Conservation (phyloP, 2,888 invertebrate genomes). For the Eumerus sabulonum region DNA sequence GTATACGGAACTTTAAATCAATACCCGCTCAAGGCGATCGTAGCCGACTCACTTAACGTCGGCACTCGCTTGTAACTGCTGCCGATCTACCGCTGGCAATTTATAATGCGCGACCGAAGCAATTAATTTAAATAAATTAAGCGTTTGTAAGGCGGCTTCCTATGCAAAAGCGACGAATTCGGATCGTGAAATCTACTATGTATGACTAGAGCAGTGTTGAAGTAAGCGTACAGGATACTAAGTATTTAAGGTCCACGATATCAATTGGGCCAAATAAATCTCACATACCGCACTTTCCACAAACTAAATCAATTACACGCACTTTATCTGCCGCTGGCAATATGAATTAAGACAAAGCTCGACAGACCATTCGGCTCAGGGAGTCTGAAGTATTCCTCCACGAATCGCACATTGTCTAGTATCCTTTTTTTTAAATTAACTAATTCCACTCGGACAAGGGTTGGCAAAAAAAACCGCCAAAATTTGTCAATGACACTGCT, state of each 20-base stretch:
- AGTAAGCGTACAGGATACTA: too few relatives aligned
- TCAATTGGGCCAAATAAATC: conserved; percentile 40
- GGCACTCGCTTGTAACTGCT: conserved; percentile 4
- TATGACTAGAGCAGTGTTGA: conserved; percentile 5
- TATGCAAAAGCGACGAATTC: not conserved
- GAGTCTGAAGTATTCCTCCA: conserved; percentile 14
- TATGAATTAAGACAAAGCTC: not conserved
- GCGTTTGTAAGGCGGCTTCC: conserved; percentile 1
- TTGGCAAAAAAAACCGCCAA: conserved; percentile 14
- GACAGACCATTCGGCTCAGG: not conserved
- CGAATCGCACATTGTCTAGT: conserved; percentile 6
- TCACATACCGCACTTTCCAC: conserved; percentile 15
- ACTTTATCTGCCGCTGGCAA: conserved; percentile 35
- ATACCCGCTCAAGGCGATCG: conserved; percentile 44
- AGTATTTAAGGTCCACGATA: not conserved
- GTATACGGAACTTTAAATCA: conserved; percentile 46
- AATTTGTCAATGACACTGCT: conserved; percentile 69
- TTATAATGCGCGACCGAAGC: conserved; percentile 40
- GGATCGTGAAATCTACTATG: conserved; percentile 46
- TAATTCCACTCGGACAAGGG: not conserved
- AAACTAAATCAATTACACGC: conserved; percentile 19
- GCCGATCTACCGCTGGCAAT: conserved; percentile 32
- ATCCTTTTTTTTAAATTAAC: not conserved
- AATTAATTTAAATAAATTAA: conserved; percentile 53
- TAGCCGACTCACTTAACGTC: conserved; percentile 44